Base-by-base conservation (phyloP, 2,888 invertebrate species). In the Amblyjoppa proteus region DNA sequence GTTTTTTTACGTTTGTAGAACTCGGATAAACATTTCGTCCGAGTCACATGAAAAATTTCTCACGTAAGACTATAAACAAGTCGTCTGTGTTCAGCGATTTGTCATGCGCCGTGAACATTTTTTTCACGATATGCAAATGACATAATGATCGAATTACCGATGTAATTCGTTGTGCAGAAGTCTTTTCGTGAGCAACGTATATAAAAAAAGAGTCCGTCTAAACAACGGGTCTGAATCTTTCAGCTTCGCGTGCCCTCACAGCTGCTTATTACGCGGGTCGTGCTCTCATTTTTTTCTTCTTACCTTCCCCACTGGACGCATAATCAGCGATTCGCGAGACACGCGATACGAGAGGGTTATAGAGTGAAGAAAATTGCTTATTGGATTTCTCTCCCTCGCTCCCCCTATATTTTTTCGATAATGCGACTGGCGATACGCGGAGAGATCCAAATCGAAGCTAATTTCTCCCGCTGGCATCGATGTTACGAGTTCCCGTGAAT, bases 251-350 rank as follows among this genome's bases (percentile, higher is more conserved):
- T 61, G 51, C 20, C 51, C 34, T 34, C 45, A 25, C 45, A 51
- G 58, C 34, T 31, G 49, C 71, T 71, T 51, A 70, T 85, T 76
- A 76, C 49, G 13, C 61, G 28, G 25, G 25, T 38, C 38, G 64
- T 16, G 77, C 74, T 61, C 45, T 31, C n/a, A 73, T 73, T 81
- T 83, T 58, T 31, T 45, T 73, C 68, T 80, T 79, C 16, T 31
- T 53, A 16, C 49, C 61, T 71, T 68, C 51, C 49, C 58, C 16
- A 53, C 53, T 34, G 16, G 38, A 45, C 41, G 75, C 73, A 80
- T 85, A 85, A 74, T 85, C 83, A 70, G 61, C 45, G 31, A 49
- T 51, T 61, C 38, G 64, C 45, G 51, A 71, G 9, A 49, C 85
- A 78, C 81, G 81, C 81, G 84, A 85, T 81, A 53, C 49, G 49